A percentile compares a stretch with the other conserved stretches of the same genome.
phyloP scores from a whole-genome alignment of 2,113 vertebrate genomes.

The Malurus melanocephalus region DNA sequence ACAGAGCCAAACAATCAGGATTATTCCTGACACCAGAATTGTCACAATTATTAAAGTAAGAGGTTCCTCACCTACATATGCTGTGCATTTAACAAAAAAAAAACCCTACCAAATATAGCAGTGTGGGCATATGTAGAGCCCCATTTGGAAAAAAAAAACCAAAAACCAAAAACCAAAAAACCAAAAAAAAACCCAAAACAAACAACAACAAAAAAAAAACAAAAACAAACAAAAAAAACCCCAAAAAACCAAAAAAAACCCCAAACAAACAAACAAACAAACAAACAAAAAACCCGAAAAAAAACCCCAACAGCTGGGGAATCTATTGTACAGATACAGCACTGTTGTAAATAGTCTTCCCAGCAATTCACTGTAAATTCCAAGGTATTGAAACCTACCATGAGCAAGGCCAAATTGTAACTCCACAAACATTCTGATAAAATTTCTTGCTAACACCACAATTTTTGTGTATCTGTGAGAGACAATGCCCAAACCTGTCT shows the following conservation, averaged over 20 bases:
- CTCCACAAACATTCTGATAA: not conserved
- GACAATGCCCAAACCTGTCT: not conserved
- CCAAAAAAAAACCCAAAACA: no score
- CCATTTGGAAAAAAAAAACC: no score
- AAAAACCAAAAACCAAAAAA: no score
- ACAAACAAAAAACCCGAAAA: no score
- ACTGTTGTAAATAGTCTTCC: not conserved
- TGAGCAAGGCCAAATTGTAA: not conserved
- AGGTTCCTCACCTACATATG: not conserved
- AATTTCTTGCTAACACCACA: not conserved
- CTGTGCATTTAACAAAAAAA: not conserved
- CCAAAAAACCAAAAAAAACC: no score
- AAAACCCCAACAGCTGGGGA: no score
- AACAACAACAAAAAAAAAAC: no score
- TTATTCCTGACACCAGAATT: not conserved
- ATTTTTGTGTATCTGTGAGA: not conserved
- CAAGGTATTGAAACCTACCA: not conserved
- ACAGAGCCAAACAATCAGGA: not conserved
- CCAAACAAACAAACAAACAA: not conserved
- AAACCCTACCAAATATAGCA: fast-evolving
- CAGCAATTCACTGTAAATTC: not conserved
- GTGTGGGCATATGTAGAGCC: not conserved
- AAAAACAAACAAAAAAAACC: no score
- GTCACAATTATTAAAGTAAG: not conserved
- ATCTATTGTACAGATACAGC: not conserved